phyloP scores from a whole-genome alignment of 2,797 vertebrate species.

The Molossus alvarezi region DNA sequence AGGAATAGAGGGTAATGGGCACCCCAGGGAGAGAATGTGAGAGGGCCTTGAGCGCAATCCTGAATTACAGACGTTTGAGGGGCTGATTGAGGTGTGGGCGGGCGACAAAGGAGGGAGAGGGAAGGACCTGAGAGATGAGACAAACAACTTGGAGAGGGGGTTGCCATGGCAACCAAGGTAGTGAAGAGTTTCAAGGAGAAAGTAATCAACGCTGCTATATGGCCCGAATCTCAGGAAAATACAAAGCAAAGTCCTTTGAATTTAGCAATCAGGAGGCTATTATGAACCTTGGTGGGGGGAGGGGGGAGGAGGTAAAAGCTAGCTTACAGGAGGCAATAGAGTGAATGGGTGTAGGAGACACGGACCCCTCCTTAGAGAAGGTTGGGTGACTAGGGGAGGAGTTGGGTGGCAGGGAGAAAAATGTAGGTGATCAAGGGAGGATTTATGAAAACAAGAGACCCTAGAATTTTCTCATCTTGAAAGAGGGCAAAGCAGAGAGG shows the following conservation, averaged over 20 bases:
- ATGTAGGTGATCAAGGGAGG: neutral
- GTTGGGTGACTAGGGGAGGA: neutral
- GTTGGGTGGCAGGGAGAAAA: neutral
- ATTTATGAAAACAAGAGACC: constrained; percentile 18
- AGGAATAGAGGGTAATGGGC: neutral
- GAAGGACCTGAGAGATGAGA: constrained; percentile 70
- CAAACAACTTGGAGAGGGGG: constrained; percentile 43
- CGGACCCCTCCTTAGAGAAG: neutral
- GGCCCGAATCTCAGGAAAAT: constrained; percentile 70
- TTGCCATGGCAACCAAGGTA: constrained; percentile 77
- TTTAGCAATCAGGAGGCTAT: constrained; percentile 66
- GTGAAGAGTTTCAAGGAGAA: constrained; percentile 75
- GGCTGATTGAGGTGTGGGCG: neutral
- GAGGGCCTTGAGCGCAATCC: neutral
- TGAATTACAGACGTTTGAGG: constrained; percentile 9
- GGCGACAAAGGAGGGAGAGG: constrained; percentile 47
- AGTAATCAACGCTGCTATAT: constrained; percentile 74
- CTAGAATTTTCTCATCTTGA: constrained; percentile 32
- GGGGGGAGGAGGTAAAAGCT: neutral
- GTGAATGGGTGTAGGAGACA: neutral
- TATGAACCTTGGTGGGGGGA: neutral
- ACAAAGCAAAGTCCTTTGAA: constrained; percentile 68
- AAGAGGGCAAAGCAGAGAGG: neutral
- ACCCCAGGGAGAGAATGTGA: neutral
- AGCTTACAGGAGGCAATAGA: neutral